Evolutionary conservation across 2,797 vertebrate species (phyloP).

Genomic region (Myotis pilosus): DNA sequence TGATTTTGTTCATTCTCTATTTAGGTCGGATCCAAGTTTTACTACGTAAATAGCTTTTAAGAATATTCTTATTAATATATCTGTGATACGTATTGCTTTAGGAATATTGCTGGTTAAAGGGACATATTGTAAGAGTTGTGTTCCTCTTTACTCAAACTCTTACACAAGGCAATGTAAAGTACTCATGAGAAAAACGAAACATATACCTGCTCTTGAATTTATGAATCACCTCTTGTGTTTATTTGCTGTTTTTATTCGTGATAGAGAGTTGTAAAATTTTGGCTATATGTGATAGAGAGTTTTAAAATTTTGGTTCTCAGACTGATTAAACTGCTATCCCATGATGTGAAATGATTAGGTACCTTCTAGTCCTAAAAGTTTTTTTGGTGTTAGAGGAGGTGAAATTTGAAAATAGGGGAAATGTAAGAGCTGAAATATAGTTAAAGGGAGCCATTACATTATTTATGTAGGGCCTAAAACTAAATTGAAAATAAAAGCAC

Average conservation of each 20-base stretch:
- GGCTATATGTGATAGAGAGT: neutral
- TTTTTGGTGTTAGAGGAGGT: neutral
- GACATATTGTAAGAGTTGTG: neutral
- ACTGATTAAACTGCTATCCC: neutral
- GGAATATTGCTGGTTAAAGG: neutral
- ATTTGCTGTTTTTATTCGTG: neutral
- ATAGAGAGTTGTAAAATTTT: neutral
- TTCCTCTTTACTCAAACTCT: neutral
- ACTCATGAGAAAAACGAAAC: neutral
- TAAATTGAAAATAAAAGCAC: neutral
- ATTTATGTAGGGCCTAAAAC: neutral
- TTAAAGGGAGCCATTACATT: neutral
- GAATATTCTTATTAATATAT: neutral
- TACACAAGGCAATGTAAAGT: neutral
- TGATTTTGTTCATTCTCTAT: conserved; percentile 29
- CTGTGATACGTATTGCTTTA: neutral
- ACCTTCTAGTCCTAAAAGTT: neutral
- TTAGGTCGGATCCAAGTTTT: neutral
- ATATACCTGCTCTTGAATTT: neutral
- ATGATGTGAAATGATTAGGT: neutral
- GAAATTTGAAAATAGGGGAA: conserved; percentile 18
- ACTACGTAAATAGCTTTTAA: neutral
- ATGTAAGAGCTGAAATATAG: neutral
- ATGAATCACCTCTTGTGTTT: neutral
- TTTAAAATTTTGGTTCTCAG: conserved; percentile 1